phyloP scores from a whole-genome alignment of 2,888 invertebrate genomes.

The Coelopa pilipes region DNA sequence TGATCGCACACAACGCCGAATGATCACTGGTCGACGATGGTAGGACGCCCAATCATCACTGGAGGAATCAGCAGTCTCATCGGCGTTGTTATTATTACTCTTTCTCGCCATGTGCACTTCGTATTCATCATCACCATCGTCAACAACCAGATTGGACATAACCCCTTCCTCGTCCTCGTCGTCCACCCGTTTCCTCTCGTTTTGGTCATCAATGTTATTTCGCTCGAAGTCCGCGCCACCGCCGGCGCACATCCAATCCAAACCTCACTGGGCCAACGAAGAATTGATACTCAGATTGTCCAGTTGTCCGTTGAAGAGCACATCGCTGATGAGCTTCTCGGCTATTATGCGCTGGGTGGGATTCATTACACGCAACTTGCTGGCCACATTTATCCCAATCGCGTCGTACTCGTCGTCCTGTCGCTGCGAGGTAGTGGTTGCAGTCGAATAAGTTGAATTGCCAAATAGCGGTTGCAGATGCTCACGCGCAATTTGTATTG shows the following conservation, averaged over 20 bases:
- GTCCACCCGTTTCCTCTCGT: background rate
- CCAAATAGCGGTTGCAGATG: conserved; percentile 63
- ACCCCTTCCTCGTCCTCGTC: background rate
- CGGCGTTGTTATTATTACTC: background rate
- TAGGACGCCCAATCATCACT: conserved; percentile 14
- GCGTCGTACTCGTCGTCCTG: conserved; percentile 65
- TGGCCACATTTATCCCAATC: conserved; percentile 64
- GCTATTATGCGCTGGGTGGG: conserved; percentile 64
- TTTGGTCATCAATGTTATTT: background rate
- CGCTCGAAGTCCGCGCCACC: background rate
- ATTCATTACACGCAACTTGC: conserved; percentile 62
- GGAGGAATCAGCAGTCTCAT: conserved; percentile 9
- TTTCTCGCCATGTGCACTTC: background rate
- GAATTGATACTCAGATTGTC: conserved; percentile 62
- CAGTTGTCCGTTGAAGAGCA: conserved; percentile 64
- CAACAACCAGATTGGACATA: conserved; percentile 11
- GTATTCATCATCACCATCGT: conserved; percentile 11
- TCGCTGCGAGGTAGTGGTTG: conserved; percentile 49
- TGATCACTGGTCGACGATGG: conserved; percentile 30
- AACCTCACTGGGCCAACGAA: conserved; percentile 56
- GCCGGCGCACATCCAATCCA: conserved; percentile 15
- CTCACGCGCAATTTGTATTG: conserved; percentile 63
- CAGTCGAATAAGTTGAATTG: conserved; percentile 55
- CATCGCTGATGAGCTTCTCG: conserved; percentile 64
- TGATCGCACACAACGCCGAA: conserved; percentile 20